Evolutionary conservation across 2,888 invertebrate genomes (phyloP), one percentile per base, ranked within the genome.

Genomic region (Gnatocerus cornutus): DNA sequence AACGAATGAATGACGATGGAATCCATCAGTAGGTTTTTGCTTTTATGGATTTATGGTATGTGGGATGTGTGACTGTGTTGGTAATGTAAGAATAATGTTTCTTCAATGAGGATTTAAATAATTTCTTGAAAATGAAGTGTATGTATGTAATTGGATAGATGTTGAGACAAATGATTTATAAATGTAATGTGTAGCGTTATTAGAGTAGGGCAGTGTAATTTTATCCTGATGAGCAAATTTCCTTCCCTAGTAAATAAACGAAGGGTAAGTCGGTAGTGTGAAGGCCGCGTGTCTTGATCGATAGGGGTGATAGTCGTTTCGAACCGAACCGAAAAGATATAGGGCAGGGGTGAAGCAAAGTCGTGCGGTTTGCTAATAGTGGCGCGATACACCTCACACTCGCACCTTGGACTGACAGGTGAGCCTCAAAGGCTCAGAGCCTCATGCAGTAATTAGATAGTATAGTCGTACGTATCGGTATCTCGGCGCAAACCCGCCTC

Each of bases 401-500:
- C 8, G 27, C 48, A 61, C 61, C 48, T 64, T 29, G 52, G 30
- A 14, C 13, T 10, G 30, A 33, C 67, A 67, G 67, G 67, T 67
- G 63, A 62, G 68, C 10, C 21, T 12, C 48, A 41, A 21, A 37
- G 56, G 13, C 21, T 16, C 33, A 33, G 6, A 33, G 33, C n/a
- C 46, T 45, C 58, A 16, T 58, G 68, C 68, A 56, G 29, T 52
- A 63, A 53, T 62, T 53, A 63, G 43, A 16, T 16, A 37, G 61
- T 33, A n/a, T 2, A 33, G 1, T 33, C 7, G 41, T 41, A 6
- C 12, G 41, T 13, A 41, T 41, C 41, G 41, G 41, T 41, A 13
- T 41, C 41, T 41, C 71, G 63, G 58, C 70, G 73, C 70, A 66
- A 74, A 73, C 79, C 75, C 80, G 78, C 78, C 77, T 80, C 73